Conservation (phyloP, 2,113 vertebrate genomes). For the Gymnarchus niloticus region DNA sequence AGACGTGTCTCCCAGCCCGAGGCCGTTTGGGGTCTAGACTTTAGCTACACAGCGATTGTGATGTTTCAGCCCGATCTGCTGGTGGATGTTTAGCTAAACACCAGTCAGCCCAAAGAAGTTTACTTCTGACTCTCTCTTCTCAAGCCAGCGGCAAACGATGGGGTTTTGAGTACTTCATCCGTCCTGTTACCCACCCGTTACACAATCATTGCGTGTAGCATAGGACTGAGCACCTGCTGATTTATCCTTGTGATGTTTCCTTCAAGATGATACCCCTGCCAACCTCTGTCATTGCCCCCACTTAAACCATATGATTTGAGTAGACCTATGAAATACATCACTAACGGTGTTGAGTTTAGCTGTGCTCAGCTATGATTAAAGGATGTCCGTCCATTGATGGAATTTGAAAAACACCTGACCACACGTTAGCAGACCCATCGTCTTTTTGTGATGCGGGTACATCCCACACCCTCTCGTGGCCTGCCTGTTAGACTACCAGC, state of each 20-base stretch:
- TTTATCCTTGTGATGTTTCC: neutral
- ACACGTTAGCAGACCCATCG: too few relatives aligned
- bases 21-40: neutral
- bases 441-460: too few relatives aligned
- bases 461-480: too few relatives aligned
- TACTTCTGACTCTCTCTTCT: neutral
- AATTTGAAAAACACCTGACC: too few relatives aligned
- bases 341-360: neutral
- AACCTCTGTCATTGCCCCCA: neutral
- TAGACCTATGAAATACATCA: neutral
- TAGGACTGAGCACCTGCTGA: neutral
- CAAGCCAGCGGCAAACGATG: neutral
- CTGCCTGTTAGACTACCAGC: too few relatives aligned
- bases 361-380: too few relatives aligned
- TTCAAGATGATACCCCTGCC: too few relatives aligned
- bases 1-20: neutral
- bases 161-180: neutral
- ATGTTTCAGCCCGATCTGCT: neutral
- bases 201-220: neutral
- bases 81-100: neutral
- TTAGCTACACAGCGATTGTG: neutral
- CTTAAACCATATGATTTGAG: neutral
- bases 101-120: neutral
- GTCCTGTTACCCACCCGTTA: neutral
- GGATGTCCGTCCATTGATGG: too few relatives aligned